These are phyloP conservation scores for Piprites chloris DNA, from an alignment of 2,113 vertebrate genomes.

Conservation along the genomic window DNA sequence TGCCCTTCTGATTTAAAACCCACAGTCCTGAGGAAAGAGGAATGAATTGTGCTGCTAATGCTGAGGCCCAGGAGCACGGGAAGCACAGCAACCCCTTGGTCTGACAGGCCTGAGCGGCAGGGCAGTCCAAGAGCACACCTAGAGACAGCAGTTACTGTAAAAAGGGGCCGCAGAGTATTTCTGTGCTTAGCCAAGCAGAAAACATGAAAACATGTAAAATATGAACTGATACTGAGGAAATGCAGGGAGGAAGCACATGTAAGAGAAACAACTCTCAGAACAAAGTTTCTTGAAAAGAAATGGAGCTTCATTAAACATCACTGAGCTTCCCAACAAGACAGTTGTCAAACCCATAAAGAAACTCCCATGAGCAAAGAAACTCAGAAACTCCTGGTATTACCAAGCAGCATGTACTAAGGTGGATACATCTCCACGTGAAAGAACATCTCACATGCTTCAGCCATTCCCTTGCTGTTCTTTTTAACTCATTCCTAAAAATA, in stretches of 20 bases:
- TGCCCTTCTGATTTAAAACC: not conserved
- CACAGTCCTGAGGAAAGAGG: not conserved
- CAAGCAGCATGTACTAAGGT: not conserved
- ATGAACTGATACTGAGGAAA: not conserved
- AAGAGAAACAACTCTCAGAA: not conserved
- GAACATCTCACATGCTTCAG: not conserved
- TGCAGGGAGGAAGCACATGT: not conserved
- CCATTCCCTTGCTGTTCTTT: not conserved
- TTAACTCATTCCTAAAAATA: not conserved
- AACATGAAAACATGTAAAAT: not conserved
- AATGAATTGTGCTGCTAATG: not conserved
- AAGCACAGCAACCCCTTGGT: rapidly evolving
- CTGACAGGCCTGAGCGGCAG: not conserved
- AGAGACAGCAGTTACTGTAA: not conserved
- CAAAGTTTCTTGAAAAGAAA: not conserved
- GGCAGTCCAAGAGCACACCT: not conserved
- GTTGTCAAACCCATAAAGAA: not conserved
- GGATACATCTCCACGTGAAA: not conserved
- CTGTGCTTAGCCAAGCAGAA: not conserved
- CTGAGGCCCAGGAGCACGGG: rapidly evolving
- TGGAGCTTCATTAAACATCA: not conserved
- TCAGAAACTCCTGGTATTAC: not conserved
- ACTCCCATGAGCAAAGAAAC: not conserved
- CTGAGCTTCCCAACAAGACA: not conserved
- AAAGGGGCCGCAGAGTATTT: not conserved